These are phyloP conservation scores for Cabera pusaria DNA, from an alignment of 2,888 invertebrate species.

Conservation along the genomic window DNA sequence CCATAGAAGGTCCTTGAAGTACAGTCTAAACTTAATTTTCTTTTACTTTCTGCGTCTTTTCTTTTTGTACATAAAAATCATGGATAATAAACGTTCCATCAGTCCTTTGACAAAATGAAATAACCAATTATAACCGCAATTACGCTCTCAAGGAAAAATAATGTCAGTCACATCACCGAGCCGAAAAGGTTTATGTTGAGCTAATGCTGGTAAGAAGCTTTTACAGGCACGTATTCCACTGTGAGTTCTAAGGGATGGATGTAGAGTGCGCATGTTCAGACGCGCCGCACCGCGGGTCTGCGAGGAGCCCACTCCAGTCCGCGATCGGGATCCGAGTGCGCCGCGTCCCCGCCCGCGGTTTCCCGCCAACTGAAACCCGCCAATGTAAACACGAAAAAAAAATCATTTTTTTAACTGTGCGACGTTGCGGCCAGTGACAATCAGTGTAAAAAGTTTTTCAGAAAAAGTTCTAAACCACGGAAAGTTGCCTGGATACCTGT, in stretches of 20 bases:
- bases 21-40: no score
- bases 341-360: conserved; percentile 45
- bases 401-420: conserved; percentile 33
- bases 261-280: conserved; percentile 71
- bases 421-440: conserved; percentile 42
- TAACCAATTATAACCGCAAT: no score
- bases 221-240: conserved; percentile 67
- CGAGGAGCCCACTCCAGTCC: conserved; percentile 59
- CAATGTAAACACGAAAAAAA: conserved; percentile 53
- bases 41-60: no score
- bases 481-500: conserved; percentile 29
- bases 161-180: no score
- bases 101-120: no score
- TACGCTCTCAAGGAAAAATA: background rate
- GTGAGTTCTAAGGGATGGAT: conserved; percentile 61
- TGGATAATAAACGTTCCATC: no score
- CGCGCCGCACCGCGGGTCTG: conserved; percentile 53
- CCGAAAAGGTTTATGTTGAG: conserved; percentile 63
- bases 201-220: conserved; percentile 60
- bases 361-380: conserved; percentile 37
- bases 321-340: conserved; percentile 51
- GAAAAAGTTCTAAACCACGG: conserved; percentile 31
- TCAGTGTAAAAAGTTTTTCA: conserved; percentile 46
- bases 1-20: no score
- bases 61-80: no score